A percentile compares a stretch with the other conserved stretches of the same genome.
Evolutionary conservation across 2,888 invertebrate genomes (phyloP).

Genomic region (Thelaira solivaga): DNA sequence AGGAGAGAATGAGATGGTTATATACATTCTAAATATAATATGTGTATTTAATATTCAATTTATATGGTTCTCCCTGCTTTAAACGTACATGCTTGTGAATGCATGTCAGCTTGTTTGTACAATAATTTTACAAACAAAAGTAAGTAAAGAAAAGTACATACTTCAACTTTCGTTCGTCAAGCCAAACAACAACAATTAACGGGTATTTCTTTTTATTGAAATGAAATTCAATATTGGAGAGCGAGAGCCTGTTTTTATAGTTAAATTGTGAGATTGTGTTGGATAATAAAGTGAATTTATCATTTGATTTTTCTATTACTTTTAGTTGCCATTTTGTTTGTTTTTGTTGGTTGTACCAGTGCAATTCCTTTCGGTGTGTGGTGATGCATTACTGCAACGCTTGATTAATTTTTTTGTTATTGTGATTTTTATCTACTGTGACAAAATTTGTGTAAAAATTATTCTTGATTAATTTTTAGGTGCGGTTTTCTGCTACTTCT

Average conservation of each 20-base stretch:
- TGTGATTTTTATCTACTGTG: slow-evolving; percentile 9
- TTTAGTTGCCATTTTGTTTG: slow-evolving; percentile 44
- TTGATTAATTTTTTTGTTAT: slow-evolving; percentile 65
- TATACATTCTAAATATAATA: background rate
- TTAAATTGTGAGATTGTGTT: background rate
- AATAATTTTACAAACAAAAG: background rate
- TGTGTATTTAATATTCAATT: no score
- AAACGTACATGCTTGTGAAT: background rate
- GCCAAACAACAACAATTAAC: background rate
- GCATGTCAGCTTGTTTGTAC: background rate
- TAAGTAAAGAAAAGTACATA: background rate
- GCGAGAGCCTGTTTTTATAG: background rate
- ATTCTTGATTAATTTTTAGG: slow-evolving; percentile 7
- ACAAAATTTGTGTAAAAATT: slow-evolving; percentile 10
- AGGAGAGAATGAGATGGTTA: slow-evolving; percentile 32
- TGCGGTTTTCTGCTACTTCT: slow-evolving; percentile 34
- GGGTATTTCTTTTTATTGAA: background rate
- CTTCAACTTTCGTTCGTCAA: background rate
- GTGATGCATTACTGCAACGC: slow-evolving; percentile 62
- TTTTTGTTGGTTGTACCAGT: slow-evolving; percentile 19
- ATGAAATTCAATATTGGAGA: background rate
- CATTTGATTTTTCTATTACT: slow-evolving; percentile 18
- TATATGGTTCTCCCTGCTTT: no score
- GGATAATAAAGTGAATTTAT: slow-evolving; percentile 9
- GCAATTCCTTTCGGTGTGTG: slow-evolving; percentile 53